Evolutionary conservation across 2,797 vertebrate genomes (phyloP), one percentile per base, ranked within the genome.

Genomic region (Cyprinella venusta): DNA sequence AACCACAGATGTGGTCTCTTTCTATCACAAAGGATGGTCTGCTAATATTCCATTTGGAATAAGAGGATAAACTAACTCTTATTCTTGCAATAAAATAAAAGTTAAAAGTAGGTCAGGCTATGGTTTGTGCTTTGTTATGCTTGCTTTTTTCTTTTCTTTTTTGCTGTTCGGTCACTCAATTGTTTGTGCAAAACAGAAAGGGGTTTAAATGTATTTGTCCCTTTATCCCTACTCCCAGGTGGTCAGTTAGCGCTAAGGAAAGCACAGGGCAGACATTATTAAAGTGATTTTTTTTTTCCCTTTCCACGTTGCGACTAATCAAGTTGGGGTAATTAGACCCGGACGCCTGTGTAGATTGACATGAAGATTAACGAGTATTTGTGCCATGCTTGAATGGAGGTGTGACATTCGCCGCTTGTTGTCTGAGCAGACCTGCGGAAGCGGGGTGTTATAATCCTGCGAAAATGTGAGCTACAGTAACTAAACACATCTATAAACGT

Each of bases 351-450:
- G 83, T 86, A 90, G 92, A 93, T 87, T 91, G 91, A 93, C 93
- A 92, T 82, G 38, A 90, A 94, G 92, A 95, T 94, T 91, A 93
- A 94, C 86, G 88, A 88, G 91, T 87, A 92, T 91, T 85, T 91
- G 85, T 86, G 81, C 67, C 82, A 89, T 65, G 90, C 93, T 86
- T 87, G 91, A 93, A 81, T 84, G 86, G 88, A 91, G 88, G 87
- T 90, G 91, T 83, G 89, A 92, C 90, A 90, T 86, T 90, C 89
- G 81, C 84, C 18, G 84, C 85, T 76, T 85, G 84, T 87, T 90
- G 87, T 81, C 87, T 54, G 75, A 45, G 81, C 64, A 59, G 82
- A 85, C 24, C 64, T 78, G 74, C 24, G n/a, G 71, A 78, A 81
- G 61, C 18, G 19, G 15, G 36, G 24, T 10, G 59, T 30, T 71